Base-by-base conservation (phyloP, 2,113 vertebrate genomes). In the Phalacrocorax aristotelis region DNA sequence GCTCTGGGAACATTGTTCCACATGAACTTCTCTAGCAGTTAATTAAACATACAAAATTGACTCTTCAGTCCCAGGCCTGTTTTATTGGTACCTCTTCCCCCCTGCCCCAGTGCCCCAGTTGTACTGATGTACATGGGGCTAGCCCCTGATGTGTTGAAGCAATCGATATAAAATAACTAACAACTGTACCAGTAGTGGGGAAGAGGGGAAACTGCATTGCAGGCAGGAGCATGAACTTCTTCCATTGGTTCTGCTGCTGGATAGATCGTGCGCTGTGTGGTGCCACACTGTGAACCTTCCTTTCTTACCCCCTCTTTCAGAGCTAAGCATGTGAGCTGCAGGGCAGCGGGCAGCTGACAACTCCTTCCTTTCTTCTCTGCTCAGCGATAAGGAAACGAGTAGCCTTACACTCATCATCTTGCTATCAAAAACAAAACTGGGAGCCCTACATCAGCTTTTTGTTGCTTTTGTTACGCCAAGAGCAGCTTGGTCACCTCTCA, bases 81-180 rank as follows among this genome's bases (percentile, higher is more conserved):
- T 71, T 78, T 61, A 23, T 34, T 48, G 32, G 52, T 58, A 34
- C 38, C 76, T 15, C 27, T 21, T 23, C 9, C 57, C 15, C 26
- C 17, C 25, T 27, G 34, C 15, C 46, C 48, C 21, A 16, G 44
- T 7, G 75, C 38, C 36, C 10, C 0, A 0, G 7, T 4, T 21
- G 57, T 74, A 7, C 40, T 69, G 3, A 15, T 23, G 1, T 30
- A 0, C 0, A 0, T 46, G 48, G 38, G n/a, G 38, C 61, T 54
- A 40, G 29, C 38, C 60, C 54, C 34, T 16, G 34, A 14, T 8
- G 7, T 17, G 23, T 11, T 18, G 27, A 66, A 69, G 68, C 21
- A 21, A 20, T 36, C 23, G 23, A 10, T 40, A 36, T 34, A 38
- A 34, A 70, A 51, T 61, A 60, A 46, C 40, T 11, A n/a, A 18